phyloP scores from a whole-genome alignment of 2,888 invertebrate species.

The Ephialtes manifestator region DNA sequence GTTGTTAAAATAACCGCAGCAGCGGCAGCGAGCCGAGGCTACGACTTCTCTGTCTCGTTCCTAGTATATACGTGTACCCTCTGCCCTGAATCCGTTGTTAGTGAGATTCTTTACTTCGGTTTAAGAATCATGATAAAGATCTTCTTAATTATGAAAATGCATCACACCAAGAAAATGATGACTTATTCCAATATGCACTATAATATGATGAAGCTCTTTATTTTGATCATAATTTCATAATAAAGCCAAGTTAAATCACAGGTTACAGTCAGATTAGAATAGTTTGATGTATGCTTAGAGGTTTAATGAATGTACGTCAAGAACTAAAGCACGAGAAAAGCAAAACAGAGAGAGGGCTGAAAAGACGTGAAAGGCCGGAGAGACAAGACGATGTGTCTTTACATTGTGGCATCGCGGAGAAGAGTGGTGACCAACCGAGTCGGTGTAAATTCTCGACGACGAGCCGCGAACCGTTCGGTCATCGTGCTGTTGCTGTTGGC shows the following conservation, averaged over 20 bases:
- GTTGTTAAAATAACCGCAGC: slow-evolving; percentile 86
- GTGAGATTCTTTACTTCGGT: slow-evolving; percentile 35
- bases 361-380: not conserved
- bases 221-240: not conserved
- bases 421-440: slow-evolving; percentile 66
- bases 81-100: slow-evolving; percentile 42
- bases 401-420: slow-evolving; percentile 61
- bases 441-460: slow-evolving; percentile 66
- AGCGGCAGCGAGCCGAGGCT: slow-evolving; percentile 74
- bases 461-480: slow-evolving; percentile 64
- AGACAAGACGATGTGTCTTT: slow-evolving; percentile 18
- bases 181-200: not conserved
- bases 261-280: not conserved
- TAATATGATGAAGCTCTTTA: not conserved
- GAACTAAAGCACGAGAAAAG: not conserved
- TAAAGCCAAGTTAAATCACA: not conserved
- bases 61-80: slow-evolving; percentile 32
- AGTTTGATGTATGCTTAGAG: not conserved
- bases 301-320: not conserved
- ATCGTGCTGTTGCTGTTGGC: slow-evolving; percentile 57
- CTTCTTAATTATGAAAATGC: not conserved
- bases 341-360: not conserved
- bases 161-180: not conserved
- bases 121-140: not conserved
- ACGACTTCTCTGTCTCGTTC: slow-evolving; percentile 54